These are phyloP conservation scores for Diploscapter pachys DNA, from an alignment of 1,140 invertebrate species.

Conservation along the genomic window DNA sequence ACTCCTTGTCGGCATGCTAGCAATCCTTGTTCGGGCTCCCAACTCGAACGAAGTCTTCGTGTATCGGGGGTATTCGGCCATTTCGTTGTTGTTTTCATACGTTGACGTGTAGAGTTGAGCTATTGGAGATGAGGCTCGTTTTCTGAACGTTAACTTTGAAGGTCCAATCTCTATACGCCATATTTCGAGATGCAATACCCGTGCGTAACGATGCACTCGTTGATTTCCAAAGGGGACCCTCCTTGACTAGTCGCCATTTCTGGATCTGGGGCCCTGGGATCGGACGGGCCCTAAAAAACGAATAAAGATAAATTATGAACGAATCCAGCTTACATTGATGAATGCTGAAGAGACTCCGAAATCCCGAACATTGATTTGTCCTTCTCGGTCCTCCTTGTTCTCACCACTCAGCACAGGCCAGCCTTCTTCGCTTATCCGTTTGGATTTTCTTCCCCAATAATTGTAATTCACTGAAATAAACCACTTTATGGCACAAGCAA, in stretches of 20 bases:
- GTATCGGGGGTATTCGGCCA: constrained; percentile 13
- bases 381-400: constrained; percentile 34
- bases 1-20: background rate
- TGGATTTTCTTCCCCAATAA: constrained; percentile 75
- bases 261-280: constrained; percentile 2
- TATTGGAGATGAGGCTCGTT: background rate
- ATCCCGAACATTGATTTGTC: constrained; percentile 29
- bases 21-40: constrained; percentile 1
- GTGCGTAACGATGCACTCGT: constrained; percentile 3
- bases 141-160: background rate
- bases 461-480: constrained; percentile 80
- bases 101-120: background rate
- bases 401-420: constrained; percentile 36
- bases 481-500: too few relatives aligned
- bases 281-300: background rate
- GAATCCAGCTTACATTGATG: constrained; percentile 9
- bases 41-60: constrained; percentile 2
- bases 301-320: too few relatives aligned
- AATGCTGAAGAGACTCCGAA: constrained; percentile 14
- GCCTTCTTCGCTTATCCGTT: constrained; percentile 80
- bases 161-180: background rate
- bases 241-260: constrained; percentile 3
- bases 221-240: background rate
- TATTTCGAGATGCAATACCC: background rate
- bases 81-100: constrained; percentile 1